These are phyloP conservation scores for Cyclina sinensis DNA, from an alignment of 1,140 invertebrate species.

Conservation along the genomic window DNA sequence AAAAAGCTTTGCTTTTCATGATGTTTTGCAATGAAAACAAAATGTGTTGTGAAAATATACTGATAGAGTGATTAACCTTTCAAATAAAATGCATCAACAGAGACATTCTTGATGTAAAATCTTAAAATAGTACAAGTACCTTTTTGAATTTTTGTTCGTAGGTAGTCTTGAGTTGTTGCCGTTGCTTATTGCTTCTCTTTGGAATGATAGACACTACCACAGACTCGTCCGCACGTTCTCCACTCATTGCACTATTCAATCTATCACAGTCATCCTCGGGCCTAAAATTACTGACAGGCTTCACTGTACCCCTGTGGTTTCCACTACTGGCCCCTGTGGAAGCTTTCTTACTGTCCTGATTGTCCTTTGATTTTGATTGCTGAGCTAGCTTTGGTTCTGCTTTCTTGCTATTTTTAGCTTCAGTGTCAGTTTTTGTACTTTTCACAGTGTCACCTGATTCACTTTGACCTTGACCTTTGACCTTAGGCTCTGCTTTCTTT, in stretches of 20 bases:
- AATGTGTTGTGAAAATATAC: too few relatives aligned
- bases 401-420: constrained; percentile 2
- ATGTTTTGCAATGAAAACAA: too few relatives aligned
- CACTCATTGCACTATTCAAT: constrained; percentile 82
- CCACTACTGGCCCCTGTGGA: background rate
- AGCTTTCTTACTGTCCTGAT: constrained; percentile 61
- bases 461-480: constrained; percentile 50
- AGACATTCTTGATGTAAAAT: background rate
- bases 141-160: constrained; percentile 81
- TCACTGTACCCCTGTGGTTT: constrained; percentile 61
- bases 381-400: constrained; percentile 34
- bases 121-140: constrained; percentile 57
- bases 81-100: too few relatives aligned
- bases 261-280: constrained; percentile 79
- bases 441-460: constrained; percentile 49
- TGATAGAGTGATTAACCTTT: too few relatives aligned
- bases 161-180: constrained; percentile 74
- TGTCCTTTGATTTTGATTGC: constrained; percentile 57
- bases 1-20: too few relatives aligned
- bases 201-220: constrained; percentile 56
- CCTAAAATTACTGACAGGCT: constrained; percentile 78
- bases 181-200: constrained; percentile 67
- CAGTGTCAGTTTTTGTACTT: constrained; percentile 2
- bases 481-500: constrained; percentile 39
- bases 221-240: constrained; percentile 70